Base-by-base conservation (phyloP, 37 sponge, comb jelly and placozoan genomes). In the Axinella damicornis region DNA sequence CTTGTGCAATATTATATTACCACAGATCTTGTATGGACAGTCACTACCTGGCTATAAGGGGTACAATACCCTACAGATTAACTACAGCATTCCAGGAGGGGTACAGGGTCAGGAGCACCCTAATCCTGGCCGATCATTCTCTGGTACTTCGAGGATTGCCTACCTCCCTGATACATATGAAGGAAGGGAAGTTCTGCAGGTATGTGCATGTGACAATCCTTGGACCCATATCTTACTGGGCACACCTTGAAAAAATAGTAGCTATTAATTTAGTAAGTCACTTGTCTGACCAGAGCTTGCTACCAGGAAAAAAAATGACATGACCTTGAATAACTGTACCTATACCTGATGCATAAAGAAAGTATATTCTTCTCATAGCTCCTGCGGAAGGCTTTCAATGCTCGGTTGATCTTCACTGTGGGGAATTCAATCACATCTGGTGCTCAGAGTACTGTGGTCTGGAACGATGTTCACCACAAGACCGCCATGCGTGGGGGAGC, bases 381-480 rank as follows among this genome's bases (percentile, higher is more conserved):
- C 21, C 83, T 88, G 31, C 5, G 57, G 67, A 88, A 75, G 52
- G 88, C 88, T 31, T 88, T 83, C 46, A 74, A 88, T 54, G 82
- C 82, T 24, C 73, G 84, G 2, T 25, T 89, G 71, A 83, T 57
- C 31, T 89, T 89, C 69, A 89, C 89, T 22, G 59, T 89, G 35
- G 89, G 89, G 19, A 65, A 67, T 52, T 89, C 89, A 16, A 35
- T 60, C 0, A 89, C 89, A 24, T 58, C 65, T 65, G 89, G 89
- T 46, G 25, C 24, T 2, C 40, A 66, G 53, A 74, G 74, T 62
- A 69, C 46, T 32, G 69, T 87, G 15, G 57, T 73, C 2, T 87
- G 88, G 88, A 81, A 87, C 57, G 88, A 81, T 55, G 76, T 89
- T 57, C 88, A 87, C 71, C 88, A 87, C 88, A 87, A 87, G 75